These are phyloP conservation scores for Flabesymbios commensalis DNA, from an alignment of 2,888 invertebrate genomes.

Conservation along the genomic window DNA sequence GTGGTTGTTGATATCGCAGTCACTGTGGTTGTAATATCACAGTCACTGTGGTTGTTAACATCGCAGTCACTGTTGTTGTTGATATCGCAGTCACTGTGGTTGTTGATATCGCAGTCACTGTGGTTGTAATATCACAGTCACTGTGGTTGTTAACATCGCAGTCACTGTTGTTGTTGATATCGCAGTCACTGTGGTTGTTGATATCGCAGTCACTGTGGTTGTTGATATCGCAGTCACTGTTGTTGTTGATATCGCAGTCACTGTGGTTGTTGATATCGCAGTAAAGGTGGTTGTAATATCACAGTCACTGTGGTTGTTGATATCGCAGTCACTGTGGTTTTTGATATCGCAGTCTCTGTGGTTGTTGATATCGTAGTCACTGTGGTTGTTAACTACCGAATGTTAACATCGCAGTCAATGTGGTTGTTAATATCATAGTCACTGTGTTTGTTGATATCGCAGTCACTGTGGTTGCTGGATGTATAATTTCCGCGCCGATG, in stretches of 20 bases:
- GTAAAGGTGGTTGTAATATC: too few species aligned
- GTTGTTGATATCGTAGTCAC: neutral
- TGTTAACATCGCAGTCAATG: neutral
- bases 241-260: neutral
- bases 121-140: neutral
- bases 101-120: neutral
- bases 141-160: neutral
- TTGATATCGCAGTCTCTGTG: neutral
- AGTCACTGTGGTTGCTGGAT: too few species aligned
- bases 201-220: neutral
- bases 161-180: neutral
- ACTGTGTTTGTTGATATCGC: neutral
- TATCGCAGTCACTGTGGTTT: neutral
- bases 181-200: neutral
- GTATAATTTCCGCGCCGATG: too few species aligned
- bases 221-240: neutral
- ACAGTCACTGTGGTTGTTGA: neutral
- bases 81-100: neutral
- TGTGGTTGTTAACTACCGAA: neutral
- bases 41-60: neutral
- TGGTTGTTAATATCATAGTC: neutral
- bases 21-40: neutral
- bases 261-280: neutral
- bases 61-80: neutral
- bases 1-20: neutral